These are phyloP conservation scores for Sphenodon punctatus DNA, from an alignment of 2,797 vertebrate species.

Conservation along the genomic window DNA sequence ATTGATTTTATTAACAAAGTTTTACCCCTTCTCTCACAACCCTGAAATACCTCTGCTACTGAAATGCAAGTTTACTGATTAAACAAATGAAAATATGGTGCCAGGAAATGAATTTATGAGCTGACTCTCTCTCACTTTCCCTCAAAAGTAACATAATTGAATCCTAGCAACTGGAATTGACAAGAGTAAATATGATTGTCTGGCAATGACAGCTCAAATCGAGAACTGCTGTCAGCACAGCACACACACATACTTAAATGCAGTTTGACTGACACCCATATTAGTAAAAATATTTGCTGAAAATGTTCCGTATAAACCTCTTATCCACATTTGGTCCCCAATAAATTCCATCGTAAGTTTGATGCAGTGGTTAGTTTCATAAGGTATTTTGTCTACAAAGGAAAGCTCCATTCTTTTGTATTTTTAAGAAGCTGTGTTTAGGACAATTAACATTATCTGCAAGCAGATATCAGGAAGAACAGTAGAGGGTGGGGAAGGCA, in stretches of 20 bases:
- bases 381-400: background rate
- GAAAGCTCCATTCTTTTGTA: background rate
- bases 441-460: background rate
- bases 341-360: background rate
- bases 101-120: slow-evolving; percentile 27
- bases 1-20: background rate
- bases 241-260: background rate
- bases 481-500: background rate
- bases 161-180: background rate
- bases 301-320: background rate
- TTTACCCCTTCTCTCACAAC: background rate
- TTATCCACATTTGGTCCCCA: background rate
- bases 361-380: background rate
- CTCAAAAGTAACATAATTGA: slow-evolving; percentile 13
- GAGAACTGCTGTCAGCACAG: background rate
- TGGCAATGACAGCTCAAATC: slow-evolving; percentile 6
- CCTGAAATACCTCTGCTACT: background rate
- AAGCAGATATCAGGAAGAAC: background rate
- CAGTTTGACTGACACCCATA: background rate
- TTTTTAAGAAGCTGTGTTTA: background rate
- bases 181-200: background rate
- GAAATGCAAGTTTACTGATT: background rate
- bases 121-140: slow-evolving; percentile 1
- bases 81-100: background rate
- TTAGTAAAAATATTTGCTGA: background rate